Evolutionary conservation across 2,113 vertebrate species (phyloP).

Genomic region (Rutilus rutilus): DNA sequence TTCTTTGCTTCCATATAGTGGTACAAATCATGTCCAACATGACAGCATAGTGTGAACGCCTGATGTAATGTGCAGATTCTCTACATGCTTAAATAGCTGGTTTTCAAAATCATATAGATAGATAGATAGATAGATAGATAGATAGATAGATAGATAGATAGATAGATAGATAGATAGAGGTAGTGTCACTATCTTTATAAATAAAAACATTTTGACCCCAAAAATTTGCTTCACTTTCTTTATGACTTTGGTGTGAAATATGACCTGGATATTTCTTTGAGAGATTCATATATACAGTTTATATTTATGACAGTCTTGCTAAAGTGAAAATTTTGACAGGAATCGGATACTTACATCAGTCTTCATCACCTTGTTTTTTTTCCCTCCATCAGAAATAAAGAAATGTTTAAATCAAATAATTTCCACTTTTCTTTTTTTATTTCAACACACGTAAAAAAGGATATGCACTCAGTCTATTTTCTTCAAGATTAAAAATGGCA

Average conservation of each 20-base stretch:
- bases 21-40: neutral
- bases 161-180: too few species aligned
- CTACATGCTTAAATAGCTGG: neutral
- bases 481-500: slow-evolving; percentile 33
- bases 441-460: slow-evolving; percentile 49
- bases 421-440: slow-evolving; percentile 26
- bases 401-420: slow-evolving; percentile 8
- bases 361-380: neutral
- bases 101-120: neutral
- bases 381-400: neutral
- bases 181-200: too few species aligned
- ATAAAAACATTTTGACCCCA: neutral
- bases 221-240: neutral
- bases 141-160: too few species aligned
- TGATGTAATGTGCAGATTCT: neutral
- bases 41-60: too few species aligned
- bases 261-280: neutral
- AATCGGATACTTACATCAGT: neutral
- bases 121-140: too few species aligned
- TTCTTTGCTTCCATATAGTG: neutral
- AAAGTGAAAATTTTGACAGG: neutral
- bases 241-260: neutral
- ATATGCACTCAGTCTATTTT: slow-evolving; percentile 16
- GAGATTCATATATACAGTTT: neutral
- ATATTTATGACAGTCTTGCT: neutral